Conservation (phyloP, 2,888 invertebrate genomes). For the Drosophila subquinaria region DNA sequence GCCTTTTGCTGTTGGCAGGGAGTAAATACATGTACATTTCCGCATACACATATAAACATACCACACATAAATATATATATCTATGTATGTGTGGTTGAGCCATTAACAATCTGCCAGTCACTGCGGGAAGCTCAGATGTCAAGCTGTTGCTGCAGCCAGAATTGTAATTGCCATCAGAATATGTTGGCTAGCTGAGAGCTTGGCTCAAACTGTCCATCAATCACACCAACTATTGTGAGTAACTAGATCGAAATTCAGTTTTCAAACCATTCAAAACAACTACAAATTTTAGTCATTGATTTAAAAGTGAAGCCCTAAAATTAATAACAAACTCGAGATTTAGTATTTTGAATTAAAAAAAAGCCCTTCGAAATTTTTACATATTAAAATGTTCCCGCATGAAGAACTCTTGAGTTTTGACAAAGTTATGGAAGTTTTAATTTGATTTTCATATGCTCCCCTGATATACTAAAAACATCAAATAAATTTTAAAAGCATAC, state of each 20-base stretch:
- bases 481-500: too few species aligned
- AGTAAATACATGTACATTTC: neutral
- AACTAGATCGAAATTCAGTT: neutral
- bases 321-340: too few species aligned
- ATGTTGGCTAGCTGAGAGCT: constrained; percentile 2
- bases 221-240: neutral
- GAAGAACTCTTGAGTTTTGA: neutral
- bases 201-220: constrained; percentile 24
- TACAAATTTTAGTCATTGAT: too few species aligned
- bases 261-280: too few species aligned
- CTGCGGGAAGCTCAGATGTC: constrained; percentile 28
- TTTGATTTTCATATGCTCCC: too few species aligned
- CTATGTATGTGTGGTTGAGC: constrained; percentile 7
- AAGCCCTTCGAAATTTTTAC: too few species aligned
- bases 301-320: too few species aligned
- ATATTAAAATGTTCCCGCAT: too few species aligned
- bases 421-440: neutral
- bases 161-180: neutral
- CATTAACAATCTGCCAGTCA: constrained; percentile 44
- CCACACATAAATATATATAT: neutral
- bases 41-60: neutral
- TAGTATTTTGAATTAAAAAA: too few species aligned
- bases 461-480: too few species aligned
- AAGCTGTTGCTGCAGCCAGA: constrained; percentile 19
- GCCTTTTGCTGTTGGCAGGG: neutral